A percentile compares a stretch with the other conserved stretches of the same genome.
Conservation (phyloP, 2,113 vertebrate genomes). For the Neolamprologus tretocephalus region DNA sequence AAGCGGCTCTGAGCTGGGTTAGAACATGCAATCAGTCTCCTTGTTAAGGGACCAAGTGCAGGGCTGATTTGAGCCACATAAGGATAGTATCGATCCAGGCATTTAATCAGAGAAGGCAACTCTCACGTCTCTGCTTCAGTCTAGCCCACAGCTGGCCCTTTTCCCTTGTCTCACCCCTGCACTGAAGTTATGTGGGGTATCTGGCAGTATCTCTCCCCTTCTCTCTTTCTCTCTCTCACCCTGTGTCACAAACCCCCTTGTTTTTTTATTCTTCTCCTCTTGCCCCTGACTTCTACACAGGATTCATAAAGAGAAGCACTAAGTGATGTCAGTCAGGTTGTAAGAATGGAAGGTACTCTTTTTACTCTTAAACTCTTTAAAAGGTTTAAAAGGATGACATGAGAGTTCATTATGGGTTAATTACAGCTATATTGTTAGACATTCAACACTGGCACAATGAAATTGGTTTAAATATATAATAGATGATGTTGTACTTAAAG, state of each 20-base stretch:
- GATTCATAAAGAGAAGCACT: constrained; percentile 15
- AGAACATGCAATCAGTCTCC: constrained; percentile 15
- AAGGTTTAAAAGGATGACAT: not conserved
- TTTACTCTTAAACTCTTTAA: not conserved
- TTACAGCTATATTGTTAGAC: not conserved
- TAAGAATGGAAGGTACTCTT: not conserved
- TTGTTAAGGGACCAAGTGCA: not conserved
- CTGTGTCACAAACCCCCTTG: not conserved
- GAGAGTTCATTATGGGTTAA: not conserved
- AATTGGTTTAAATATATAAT: not conserved
- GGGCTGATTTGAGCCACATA: not conserved
- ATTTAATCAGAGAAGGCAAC: constrained; percentile 35
- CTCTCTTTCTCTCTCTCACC: not conserved
- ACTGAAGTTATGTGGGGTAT: not conserved
- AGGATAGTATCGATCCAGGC: constrained; percentile 39
- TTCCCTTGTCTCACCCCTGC: not conserved
- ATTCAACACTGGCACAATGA: not conserved
- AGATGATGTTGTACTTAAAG: not conserved
- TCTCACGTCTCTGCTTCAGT: not conserved
- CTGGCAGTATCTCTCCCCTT: not conserved
- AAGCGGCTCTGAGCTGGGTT: constrained; percentile 9
- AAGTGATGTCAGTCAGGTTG: not conserved
- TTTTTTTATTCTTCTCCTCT: not conserved
- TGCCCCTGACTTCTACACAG: not conserved
- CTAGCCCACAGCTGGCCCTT: not conserved